Conservation (phyloP, 2,113 vertebrate species). For the Microcebus lehilahytsara region DNA sequence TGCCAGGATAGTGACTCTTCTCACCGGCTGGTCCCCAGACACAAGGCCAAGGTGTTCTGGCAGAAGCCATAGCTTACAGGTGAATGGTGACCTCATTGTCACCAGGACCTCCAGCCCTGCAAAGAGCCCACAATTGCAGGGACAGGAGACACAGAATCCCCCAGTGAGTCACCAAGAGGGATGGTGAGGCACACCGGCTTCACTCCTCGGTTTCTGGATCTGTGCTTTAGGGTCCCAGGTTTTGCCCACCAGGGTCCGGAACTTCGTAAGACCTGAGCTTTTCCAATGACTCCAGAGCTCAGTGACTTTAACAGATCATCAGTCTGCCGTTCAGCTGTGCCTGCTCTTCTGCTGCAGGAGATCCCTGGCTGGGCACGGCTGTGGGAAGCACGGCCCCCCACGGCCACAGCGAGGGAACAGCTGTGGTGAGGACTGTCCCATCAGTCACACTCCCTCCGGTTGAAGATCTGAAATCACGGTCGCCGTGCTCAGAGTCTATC, state of each 20-base stretch:
- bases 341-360: background rate
- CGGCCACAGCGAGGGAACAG: accelerated
- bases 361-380: no score
- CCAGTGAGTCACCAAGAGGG: background rate
- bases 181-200: background rate
- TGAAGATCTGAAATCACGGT: background rate
- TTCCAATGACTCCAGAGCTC: background rate
- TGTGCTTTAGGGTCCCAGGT: background rate
- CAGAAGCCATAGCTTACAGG: background rate
- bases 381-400: background rate
- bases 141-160: background rate
- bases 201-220: no score
- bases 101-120: background rate
- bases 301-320: background rate
- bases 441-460: background rate
- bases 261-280: background rate
- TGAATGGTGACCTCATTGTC: background rate
- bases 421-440: background rate
- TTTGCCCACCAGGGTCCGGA: background rate
- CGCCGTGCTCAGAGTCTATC: background rate
- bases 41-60: background rate
- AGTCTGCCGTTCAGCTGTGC: background rate
- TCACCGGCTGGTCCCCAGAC: background rate
- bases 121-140: background rate
- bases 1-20: background rate